Base-by-base conservation (phyloP, 2,113 vertebrate genomes). In the Vanacampus margaritifer region DNA sequence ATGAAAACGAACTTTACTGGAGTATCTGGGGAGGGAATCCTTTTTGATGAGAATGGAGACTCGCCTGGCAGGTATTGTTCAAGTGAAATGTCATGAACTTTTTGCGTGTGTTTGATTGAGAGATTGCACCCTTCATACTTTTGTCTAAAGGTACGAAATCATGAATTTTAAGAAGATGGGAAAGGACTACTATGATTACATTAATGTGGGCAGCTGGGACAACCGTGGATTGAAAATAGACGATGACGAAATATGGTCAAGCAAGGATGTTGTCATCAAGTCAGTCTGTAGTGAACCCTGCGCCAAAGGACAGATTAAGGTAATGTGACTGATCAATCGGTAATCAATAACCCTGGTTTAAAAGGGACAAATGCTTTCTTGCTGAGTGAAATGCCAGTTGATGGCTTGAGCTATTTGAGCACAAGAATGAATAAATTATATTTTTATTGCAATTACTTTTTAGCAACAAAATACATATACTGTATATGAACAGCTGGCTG, bases 131-230 rank as follows among this genome's bases (percentile, higher is more conserved):
- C 9, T 41, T 9, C 1, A 23, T 64, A 19, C 28, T 39, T 66
- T 63, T 14, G 37, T 43, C 36, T 3, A 81, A 86, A 99, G 97
- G 84, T 99, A 99, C 69, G 96, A 98, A 89, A 98, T 98, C 64
- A 99, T 98, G 97, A 98, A 99, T 86, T 98, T 99, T 80, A 98
- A 98, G 88, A 95, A 98, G 93, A 98, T 97, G 94, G 95, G 94
- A 7, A 98, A 98, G 82, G 96, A 98, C 79, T 95, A 95, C 80
- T 98, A 94, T 68, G 96, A 98, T 88, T 99, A 99, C 79, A 94
- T 97, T 68, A 97, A 95, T 19, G 93, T 99, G 79, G 97, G 97
- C 67, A 98, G 95, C 72, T 99, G 97, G 97, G 97, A 98, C 87
- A 97, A 94, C 28, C 94, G 96, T 1, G 96, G 98, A 62, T 82